phyloP scores from a whole-genome alignment of 2,113 vertebrate genomes.

The Climacteris rufus region DNA sequence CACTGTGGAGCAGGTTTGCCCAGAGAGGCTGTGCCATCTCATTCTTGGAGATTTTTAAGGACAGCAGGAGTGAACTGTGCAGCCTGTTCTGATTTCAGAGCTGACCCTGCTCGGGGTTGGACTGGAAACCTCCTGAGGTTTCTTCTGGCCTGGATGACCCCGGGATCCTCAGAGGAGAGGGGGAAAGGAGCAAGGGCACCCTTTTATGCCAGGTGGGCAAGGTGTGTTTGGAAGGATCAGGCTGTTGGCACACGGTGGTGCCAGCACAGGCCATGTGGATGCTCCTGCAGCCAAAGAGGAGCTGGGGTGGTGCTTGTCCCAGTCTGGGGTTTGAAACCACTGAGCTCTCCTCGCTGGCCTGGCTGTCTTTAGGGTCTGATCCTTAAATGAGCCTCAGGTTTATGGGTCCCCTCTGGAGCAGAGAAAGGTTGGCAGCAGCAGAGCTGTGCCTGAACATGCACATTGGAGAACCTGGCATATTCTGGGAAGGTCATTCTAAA shows the following conservation, averaged over 20 bases:
- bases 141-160: not conserved
- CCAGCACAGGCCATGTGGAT: rapidly evolving
- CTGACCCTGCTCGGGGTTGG: not conserved
- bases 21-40: not conserved
- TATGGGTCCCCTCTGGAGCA: not conserved
- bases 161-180: not conserved
- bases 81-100: not conserved
- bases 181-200: not conserved
- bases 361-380: not conserved
- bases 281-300: not conserved
- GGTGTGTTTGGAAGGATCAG: not conserved
- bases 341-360: not conserved
- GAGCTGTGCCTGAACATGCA: not conserved
- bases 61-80: not conserved
- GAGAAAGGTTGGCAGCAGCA: not conserved
- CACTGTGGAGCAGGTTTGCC: not conserved
- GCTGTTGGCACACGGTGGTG: rapidly evolving
- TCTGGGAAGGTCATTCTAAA: not conserved
- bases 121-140: not conserved
- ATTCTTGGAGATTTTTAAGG: not conserved
- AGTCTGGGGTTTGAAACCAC: not conserved
- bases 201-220: not conserved
- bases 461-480: not conserved
- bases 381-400: not conserved
- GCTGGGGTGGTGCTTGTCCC: not conserved